Percentiles rank a stretch among this genome's conserved stretches.
phyloP scores from a whole-genome alignment of 1,140 invertebrate species.

The Pissodes strobi region DNA sequence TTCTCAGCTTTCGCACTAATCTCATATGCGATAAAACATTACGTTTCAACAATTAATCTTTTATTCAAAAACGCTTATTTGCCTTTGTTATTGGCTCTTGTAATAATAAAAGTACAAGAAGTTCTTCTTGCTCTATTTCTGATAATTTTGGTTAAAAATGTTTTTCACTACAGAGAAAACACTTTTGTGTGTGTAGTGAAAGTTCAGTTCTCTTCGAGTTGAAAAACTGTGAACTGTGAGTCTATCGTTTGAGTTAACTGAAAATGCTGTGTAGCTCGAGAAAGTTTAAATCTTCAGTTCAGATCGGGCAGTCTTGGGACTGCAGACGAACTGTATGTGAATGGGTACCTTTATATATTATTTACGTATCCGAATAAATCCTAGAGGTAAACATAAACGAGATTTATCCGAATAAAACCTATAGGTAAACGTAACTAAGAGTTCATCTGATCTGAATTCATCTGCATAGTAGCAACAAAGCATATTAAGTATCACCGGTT shows the following conservation, averaged over 20 bases:
- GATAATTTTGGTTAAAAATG: neutral
- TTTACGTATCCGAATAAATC: no score
- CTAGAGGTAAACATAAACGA: no score
- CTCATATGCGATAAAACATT: slow-evolving; percentile 21
- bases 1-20: slow-evolving; percentile 16
- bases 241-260: slow-evolving; percentile 13
- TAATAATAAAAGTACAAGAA: slow-evolving; percentile 3
- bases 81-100: slow-evolving; percentile 4
- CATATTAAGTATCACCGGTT: no score
- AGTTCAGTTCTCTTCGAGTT: neutral
- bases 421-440: no score
- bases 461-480: no score
- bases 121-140: neutral
- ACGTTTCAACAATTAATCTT: slow-evolving; percentile 21
- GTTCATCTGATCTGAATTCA: no score
- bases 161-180: neutral
- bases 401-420: no score
- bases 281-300: slow-evolving; percentile 11
- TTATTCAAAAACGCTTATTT: slow-evolving; percentile 25
- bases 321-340: slow-evolving; percentile 11
- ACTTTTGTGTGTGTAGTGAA: neutral
- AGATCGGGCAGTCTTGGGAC: slow-evolving; percentile 11
- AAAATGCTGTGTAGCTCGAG: slow-evolving; percentile 3
- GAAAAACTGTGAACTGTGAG: neutral
- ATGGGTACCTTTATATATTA: slow-evolving; percentile 27